phyloP scores from a whole-genome alignment of 2,888 invertebrate species.

The Lacanobia wlatinum region DNA sequence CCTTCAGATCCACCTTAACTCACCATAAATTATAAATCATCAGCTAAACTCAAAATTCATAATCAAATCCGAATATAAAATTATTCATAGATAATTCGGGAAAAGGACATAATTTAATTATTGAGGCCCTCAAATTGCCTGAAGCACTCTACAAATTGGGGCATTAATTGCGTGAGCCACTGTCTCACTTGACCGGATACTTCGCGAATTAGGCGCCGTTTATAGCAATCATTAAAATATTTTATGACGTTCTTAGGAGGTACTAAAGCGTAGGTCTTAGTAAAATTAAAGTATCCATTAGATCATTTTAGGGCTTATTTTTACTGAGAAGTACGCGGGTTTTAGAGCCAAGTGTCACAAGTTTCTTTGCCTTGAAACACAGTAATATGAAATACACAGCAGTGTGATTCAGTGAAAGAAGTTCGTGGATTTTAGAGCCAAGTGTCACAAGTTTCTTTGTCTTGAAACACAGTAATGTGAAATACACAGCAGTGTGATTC shows the following conservation, averaged over 20 bases:
- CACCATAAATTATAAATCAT: slow-evolving; percentile 36
- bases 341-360: neutral
- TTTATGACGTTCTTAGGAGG: slow-evolving; percentile 30
- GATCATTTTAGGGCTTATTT: slow-evolving; percentile 11
- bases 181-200: slow-evolving; percentile 61
- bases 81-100: slow-evolving; percentile 57
- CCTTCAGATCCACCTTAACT: neutral
- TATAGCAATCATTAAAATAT: slow-evolving; percentile 56
- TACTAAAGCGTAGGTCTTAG: slow-evolving; percentile 33
- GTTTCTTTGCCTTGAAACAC: neutral
- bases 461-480: too few relatives aligned
- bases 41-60: slow-evolving; percentile 36
- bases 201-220: slow-evolving; percentile 44
- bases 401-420: too few relatives aligned
- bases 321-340: neutral
- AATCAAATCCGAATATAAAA: slow-evolving; percentile 44
- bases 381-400: too few relatives aligned
- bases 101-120: slow-evolving; percentile 64
- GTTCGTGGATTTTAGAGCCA: neutral
- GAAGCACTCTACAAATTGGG: slow-evolving; percentile 66
- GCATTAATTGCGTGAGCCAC: slow-evolving; percentile 64
- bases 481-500: too few relatives aligned
- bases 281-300: slow-evolving; percentile 19
- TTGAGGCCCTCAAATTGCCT: slow-evolving; percentile 61
- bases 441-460: neutral